phyloP scores from a whole-genome alignment of 2,113 vertebrate genomes.

The Martes martes region DNA sequence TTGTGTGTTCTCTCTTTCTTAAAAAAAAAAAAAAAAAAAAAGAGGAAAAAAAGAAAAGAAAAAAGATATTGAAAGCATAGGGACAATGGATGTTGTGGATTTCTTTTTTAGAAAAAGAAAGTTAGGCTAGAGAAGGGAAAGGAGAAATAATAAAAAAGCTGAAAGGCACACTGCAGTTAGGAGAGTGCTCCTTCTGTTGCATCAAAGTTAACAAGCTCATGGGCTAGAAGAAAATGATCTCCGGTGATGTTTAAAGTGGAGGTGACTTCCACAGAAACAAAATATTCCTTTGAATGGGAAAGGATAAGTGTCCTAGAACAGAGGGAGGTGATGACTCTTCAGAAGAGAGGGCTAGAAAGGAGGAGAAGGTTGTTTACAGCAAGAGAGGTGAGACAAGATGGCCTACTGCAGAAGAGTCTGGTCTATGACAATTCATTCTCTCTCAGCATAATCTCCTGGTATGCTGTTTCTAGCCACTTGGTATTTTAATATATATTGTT shows the following conservation, averaged over 20 bases:
- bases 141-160: not conserved
- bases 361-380: not conserved
- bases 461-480: not conserved
- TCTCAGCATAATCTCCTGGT: not conserved
- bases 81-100: not conserved
- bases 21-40: not conserved
- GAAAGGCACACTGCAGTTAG: not conserved
- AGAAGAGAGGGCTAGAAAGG: not conserved
- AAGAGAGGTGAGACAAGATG: not conserved
- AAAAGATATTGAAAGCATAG: not conserved
- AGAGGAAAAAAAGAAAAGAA: not conserved
- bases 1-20: not conserved
- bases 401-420: not conserved
- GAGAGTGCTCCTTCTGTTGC: not conserved
- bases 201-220: not conserved
- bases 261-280: constrained; percentile 25
- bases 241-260: not conserved
- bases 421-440: not conserved
- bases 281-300: not conserved
- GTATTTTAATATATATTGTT: not conserved
- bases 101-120: not conserved
- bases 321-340: not conserved
- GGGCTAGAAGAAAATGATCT: constrained; percentile 19
- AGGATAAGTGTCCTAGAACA: not conserved
- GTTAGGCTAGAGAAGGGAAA: not conserved